These are phyloP conservation scores for Thysanoteuthis rhombus DNA, from an alignment of 2,888 invertebrate genomes.

Conservation along the genomic window DNA sequence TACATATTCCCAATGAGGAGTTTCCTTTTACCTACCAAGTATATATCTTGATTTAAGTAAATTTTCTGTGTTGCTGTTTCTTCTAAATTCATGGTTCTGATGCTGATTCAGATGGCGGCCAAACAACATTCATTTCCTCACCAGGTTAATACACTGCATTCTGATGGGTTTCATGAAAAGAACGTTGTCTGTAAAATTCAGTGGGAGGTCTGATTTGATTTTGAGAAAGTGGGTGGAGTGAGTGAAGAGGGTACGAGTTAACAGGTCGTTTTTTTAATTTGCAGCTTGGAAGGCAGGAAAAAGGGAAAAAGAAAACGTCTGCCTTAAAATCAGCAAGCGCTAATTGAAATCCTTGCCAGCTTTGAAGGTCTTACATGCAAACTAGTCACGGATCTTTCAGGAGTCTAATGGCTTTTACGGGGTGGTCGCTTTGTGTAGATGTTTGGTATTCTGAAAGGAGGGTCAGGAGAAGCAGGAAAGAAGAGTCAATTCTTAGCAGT, in stretches of 20 bases:
- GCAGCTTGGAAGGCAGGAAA: background rate
- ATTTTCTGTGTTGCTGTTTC: background rate
- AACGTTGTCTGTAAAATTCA: background rate
- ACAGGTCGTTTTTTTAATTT: background rate
- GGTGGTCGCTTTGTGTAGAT: background rate
- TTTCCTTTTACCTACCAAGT: background rate
- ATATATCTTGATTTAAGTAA: background rate
- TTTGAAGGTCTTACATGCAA: slow-evolving; percentile 12
- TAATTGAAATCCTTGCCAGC: slow-evolving; percentile 12
- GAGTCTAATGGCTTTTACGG: background rate
- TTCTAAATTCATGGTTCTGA: background rate
- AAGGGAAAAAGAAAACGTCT: background rate
- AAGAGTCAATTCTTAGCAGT: background rate
- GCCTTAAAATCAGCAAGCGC: background rate
- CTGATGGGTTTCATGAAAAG: background rate
- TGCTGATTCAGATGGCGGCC: background rate
- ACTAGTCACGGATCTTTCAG: background rate
- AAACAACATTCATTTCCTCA: background rate
- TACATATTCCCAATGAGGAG: no score
- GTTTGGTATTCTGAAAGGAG: background rate
- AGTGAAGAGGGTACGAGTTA: background rate
- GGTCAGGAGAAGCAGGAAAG: background rate
- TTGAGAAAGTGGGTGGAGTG: background rate
- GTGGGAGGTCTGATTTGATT: background rate
- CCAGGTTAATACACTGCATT: background rate